Evolutionary conservation across 2,888 invertebrate species (phyloP).

Genomic region (Odontothrips loti): DNA sequence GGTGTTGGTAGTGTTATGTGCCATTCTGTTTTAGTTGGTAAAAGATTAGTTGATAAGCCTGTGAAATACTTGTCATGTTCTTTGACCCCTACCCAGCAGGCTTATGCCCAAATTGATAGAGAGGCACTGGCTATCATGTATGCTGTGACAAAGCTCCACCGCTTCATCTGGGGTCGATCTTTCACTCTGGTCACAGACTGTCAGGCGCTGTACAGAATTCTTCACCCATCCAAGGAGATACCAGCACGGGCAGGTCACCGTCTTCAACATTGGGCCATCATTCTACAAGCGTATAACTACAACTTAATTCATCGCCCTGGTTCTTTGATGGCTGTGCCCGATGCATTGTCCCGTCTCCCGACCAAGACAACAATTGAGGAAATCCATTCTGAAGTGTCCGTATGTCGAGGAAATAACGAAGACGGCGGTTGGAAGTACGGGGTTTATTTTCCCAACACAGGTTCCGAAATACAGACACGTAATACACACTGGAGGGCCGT

Average conservation of each 20-base stretch:
- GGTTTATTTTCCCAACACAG: too few species aligned
- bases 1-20: background rate
- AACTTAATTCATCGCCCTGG: background rate
- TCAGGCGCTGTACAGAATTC: conserved; percentile 21
- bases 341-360: background rate
- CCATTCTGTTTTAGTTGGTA: background rate
- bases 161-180: conserved; percentile 1
- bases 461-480: too few species aligned
- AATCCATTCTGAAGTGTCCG: background rate
- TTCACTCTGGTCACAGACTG: conserved; percentile 31
- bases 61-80: background rate
- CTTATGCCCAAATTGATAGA: background rate
- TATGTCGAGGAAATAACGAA: too few species aligned
- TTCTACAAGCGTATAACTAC: conserved; percentile 10
- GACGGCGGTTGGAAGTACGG: too few species aligned
- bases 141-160: background rate
- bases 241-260: background rate
- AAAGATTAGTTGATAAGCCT: conserved; percentile 27
- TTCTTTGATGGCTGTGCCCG: background rate
- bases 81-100: background rate
- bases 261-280: conserved; percentile 21
- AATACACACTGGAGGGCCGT: too few species aligned
- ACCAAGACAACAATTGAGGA: background rate
- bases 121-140: background rate
- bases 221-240: background rate